Evolutionary conservation across 2,888 invertebrate genomes (phyloP).

Genomic region (Labia minor): DNA sequence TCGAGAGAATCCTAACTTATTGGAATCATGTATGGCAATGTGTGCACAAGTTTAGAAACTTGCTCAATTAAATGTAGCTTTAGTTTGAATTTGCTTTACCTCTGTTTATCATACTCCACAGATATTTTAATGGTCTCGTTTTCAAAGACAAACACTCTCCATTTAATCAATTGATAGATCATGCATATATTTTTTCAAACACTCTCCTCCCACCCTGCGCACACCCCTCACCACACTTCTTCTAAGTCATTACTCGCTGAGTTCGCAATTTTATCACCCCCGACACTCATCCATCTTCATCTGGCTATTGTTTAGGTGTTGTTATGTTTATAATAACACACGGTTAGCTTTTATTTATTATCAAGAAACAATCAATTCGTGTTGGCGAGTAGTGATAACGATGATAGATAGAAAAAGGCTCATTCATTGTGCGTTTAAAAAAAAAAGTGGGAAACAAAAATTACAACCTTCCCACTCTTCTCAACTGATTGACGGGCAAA

Average conservation of each 20-base stretch:
- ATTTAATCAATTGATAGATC: no score
- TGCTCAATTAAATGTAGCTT: constrained; percentile 8
- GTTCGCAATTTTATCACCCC: background rate
- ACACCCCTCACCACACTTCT: background rate
- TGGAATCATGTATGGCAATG: constrained; percentile 8
- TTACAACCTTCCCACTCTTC: background rate
- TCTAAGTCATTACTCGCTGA: background rate
- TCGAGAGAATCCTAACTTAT: background rate
- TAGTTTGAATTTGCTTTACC: background rate
- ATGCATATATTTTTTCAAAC: background rate
- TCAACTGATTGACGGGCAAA: no score
- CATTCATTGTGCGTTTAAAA: background rate
- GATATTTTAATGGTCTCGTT: background rate
- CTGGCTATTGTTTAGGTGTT: background rate
- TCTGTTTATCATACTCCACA: background rate
- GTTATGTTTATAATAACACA: constrained; percentile 13
- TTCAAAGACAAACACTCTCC: no score
- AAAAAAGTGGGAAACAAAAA: background rate
- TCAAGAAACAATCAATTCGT: constrained; percentile 6
- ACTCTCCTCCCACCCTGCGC: background rate
- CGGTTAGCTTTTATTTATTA: constrained; percentile 13
- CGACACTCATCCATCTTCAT: background rate
- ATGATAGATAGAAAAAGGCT: constrained; percentile 3
- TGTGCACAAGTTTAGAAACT: background rate
- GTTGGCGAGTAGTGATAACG: background rate